These are phyloP conservation scores for Vidua macroura DNA, from an alignment of 2,113 vertebrate species.

Conservation along the genomic window DNA sequence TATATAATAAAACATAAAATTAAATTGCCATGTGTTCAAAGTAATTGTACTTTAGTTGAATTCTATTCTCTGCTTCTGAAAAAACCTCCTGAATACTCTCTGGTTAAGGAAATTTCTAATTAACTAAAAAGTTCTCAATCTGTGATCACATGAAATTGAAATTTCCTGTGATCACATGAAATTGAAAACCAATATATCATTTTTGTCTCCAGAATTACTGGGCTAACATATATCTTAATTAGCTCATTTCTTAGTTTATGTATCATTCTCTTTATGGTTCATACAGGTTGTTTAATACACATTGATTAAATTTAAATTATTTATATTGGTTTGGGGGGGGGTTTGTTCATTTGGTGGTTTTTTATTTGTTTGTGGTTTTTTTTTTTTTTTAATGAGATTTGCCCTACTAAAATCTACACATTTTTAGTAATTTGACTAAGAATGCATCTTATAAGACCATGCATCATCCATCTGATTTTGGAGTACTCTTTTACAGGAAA, in stretches of 20 bases:
- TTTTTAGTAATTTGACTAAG: neutral
- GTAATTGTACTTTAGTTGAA: neutral
- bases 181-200: fast-evolving
- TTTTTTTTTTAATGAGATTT: neutral
- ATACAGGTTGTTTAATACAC: neutral
- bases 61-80: neutral
- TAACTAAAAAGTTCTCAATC: neutral
- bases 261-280: neutral
- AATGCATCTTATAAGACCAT: neutral
- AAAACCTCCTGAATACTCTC: neutral
- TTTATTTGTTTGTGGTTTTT: too few species aligned
- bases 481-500: neutral
- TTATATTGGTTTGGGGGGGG: fast-evolving
- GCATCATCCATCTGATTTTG: neutral
- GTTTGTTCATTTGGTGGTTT: fast-evolving
- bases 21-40: neutral
- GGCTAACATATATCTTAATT: neutral
- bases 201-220: neutral
- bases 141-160: too few species aligned
- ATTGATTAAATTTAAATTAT: neutral
- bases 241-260: neutral
- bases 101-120: neutral
- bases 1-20: neutral
- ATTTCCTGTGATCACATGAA: neutral
- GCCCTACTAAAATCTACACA: neutral